Percentiles rank a stretch among this genome's conserved stretches.
phyloP scores from a whole-genome alignment of 2,113 vertebrate species.

The Paradisaea rubra region DNA sequence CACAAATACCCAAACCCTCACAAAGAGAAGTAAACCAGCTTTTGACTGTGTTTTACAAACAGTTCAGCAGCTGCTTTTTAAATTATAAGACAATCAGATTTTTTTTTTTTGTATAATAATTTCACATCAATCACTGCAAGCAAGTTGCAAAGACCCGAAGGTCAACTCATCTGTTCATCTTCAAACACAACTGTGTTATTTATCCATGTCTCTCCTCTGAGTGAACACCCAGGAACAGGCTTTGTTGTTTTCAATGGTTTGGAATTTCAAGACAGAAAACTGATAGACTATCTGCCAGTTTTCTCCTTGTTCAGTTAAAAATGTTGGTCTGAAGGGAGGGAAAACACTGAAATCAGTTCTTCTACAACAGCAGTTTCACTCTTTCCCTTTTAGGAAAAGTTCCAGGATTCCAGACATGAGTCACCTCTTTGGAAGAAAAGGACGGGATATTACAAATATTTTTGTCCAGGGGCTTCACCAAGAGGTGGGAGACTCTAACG shows the following conservation, averaged over 20 bases:
- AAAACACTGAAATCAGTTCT: neutral
- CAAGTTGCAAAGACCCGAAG: neutral
- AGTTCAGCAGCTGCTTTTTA: neutral
- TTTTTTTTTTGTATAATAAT: neutral
- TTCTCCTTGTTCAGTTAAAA: neutral
- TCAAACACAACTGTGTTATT: neutral
- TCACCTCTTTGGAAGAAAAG: neutral
- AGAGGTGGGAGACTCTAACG: neutral
- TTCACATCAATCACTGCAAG: neutral
- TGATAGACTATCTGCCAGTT: neutral
- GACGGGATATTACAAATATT: neutral
- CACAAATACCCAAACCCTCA: neutral
- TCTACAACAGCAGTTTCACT: neutral
- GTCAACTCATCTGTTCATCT: neutral
- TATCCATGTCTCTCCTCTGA: neutral
- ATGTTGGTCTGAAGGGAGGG: neutral
- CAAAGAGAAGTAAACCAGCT: neutral
- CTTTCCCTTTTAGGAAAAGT: neutral
- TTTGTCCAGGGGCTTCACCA: neutral
- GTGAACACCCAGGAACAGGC: neutral
- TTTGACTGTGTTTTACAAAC: neutral
- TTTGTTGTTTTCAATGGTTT: neutral
- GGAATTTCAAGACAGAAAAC: neutral
- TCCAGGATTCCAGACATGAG: neutral
- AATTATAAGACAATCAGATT: neutral